These are phyloP conservation scores for Pteruthius melanotis DNA, from an alignment of 2,113 vertebrate species.

Conservation along the genomic window DNA sequence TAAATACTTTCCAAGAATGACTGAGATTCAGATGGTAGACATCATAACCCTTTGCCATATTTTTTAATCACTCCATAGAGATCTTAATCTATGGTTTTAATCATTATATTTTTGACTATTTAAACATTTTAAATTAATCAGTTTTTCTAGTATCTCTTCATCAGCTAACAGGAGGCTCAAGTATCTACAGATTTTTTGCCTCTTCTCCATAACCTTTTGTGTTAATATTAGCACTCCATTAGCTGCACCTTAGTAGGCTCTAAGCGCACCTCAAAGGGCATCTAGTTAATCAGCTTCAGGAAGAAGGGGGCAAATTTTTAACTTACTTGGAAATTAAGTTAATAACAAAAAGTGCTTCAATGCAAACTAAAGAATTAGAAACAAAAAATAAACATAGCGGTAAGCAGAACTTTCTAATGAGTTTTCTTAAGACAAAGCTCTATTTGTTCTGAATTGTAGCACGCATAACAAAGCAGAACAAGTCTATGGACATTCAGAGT, in stretches of 20 bases:
- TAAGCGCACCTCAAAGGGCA: neutral
- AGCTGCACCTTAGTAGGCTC: rapidly evolving
- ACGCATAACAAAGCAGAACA: neutral
- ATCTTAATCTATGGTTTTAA: neutral
- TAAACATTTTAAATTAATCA: neutral
- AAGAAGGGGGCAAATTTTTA: neutral
- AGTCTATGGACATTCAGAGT: neutral
- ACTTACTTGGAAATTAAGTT: neutral
- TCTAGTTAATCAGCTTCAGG: neutral
- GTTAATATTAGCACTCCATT: neutral
- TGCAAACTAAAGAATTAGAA: neutral
- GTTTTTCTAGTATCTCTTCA: neutral
- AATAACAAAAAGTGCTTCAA: neutral
- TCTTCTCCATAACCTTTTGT: neutral
- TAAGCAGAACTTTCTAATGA: neutral
- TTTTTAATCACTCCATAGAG: neutral
- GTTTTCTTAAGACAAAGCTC: neutral
- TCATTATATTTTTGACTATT: neutral
- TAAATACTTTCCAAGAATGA: neutral
- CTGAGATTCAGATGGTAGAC: neutral
- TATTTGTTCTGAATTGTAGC: neutral
- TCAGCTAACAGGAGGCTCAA: neutral
- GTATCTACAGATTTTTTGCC: neutral
- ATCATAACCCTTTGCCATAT: neutral
- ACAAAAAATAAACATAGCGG: neutral